These are phyloP conservation scores for Dromius quadrimaculatus DNA, from an alignment of 2,888 invertebrate species.

Conservation along the genomic window DNA sequence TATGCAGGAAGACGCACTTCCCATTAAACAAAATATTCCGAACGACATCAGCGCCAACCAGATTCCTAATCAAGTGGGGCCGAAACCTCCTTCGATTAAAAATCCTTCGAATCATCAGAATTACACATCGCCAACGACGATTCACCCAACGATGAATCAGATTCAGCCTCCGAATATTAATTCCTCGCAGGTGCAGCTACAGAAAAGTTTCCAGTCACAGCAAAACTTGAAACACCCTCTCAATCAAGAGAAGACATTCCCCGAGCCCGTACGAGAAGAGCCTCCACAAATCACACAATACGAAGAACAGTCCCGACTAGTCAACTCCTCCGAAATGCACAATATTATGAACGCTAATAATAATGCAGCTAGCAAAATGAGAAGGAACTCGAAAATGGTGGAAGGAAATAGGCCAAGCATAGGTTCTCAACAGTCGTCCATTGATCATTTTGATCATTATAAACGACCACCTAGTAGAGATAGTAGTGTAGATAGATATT, in stretches of 20 bases:
- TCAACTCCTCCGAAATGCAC: slow-evolving; percentile 56
- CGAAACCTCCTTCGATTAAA: slow-evolving; percentile 61
- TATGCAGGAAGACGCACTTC: slow-evolving; percentile 55
- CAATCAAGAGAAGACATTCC: slow-evolving; percentile 24
- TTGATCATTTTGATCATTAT: slow-evolving; percentile 95
- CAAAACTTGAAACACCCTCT: slow-evolving; percentile 52
- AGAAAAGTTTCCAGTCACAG: slow-evolving; percentile 58
- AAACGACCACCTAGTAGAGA: slow-evolving; percentile 91
- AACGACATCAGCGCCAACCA: slow-evolving; percentile 57
- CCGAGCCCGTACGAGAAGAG: slow-evolving; percentile 52
- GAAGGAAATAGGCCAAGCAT: slow-evolving; percentile 67
- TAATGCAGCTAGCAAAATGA: slow-evolving; percentile 63
- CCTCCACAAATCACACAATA: slow-evolving; percentile 53
- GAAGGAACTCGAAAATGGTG: slow-evolving; percentile 69
- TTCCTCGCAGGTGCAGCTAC: slow-evolving; percentile 52
- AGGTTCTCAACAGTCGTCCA: slow-evolving; percentile 75
- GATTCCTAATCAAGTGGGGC: slow-evolving; percentile 59
- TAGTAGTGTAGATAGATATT: slow-evolving; percentile 83
- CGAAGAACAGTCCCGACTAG: slow-evolving; percentile 30
- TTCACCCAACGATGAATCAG: slow-evolving; percentile 51
- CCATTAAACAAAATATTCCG: slow-evolving; percentile 33
- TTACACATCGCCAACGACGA: slow-evolving; percentile 54
- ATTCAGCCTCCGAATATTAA: slow-evolving; percentile 53
- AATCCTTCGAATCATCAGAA: slow-evolving; percentile 55
- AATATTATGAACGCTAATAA: slow-evolving; percentile 60